These are phyloP conservation scores for Acrobasis consociella DNA, from an alignment of 2,888 invertebrate genomes.

Conservation along the genomic window DNA sequence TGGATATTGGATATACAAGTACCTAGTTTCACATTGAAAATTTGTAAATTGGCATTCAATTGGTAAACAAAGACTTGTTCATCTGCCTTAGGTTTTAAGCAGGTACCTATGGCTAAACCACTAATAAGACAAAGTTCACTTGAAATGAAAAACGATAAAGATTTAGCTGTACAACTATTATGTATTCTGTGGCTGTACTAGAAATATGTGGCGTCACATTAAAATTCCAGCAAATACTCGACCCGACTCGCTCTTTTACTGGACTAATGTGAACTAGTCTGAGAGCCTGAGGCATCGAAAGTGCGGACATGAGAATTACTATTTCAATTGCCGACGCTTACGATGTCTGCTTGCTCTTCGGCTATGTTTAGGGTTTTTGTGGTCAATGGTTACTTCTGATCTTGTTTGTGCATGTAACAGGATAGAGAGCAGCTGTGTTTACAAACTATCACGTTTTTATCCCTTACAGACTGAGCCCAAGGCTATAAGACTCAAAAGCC, in stretches of 20 bases:
- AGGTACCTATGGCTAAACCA: no score
- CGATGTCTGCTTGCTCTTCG: conserved; percentile 33
- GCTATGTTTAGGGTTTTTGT: conserved; percentile 25
- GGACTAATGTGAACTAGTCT: conserved; percentile 30
- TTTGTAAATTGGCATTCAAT: no score
- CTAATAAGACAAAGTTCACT: no score
- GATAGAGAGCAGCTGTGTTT: neutral
- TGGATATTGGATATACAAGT: no score
- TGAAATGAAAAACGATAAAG: no score
- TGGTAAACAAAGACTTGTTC: neutral
- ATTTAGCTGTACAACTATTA: no score
- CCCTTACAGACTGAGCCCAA: no score
- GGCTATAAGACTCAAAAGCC: no score
- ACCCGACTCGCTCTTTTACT: conserved; percentile 1
- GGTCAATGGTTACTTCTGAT: conserved; percentile 14
- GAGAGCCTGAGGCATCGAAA: conserved; percentile 50
- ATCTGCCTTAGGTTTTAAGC: neutral
- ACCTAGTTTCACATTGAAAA: no score
- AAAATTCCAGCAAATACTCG: neutral
- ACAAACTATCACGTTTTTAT: no score
- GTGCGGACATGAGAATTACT: conserved; percentile 55
- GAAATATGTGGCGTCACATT: no score
- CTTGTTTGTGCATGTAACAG: conserved; percentile 1
- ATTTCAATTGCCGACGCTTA: conserved; percentile 50
- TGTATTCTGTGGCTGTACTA: no score